These are phyloP conservation scores for Tethya wilhelma DNA, from an alignment of 37 sponge, comb jelly and placozoan genomes.

Conservation along the genomic window DNA sequence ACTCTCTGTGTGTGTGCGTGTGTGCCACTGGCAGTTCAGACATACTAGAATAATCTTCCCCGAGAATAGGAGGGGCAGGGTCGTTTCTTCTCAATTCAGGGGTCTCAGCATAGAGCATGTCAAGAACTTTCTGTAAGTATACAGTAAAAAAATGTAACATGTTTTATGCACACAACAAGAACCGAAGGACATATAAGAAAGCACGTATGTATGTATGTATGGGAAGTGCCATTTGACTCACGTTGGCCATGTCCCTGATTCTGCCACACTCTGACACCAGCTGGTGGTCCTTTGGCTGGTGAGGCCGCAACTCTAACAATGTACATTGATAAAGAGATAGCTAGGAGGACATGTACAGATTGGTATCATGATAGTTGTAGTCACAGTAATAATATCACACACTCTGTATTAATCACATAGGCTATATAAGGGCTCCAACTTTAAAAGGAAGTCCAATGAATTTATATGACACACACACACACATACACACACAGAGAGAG, in stretches of 20 bases:
- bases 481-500: neutral
- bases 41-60: no score
- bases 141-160: neutral
- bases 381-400: no score
- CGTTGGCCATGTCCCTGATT: constrained; percentile 75
- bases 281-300: constrained; percentile 19
- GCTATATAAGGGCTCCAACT: no score
- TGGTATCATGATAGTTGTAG: no score
- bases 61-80: no score
- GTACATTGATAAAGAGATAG: no score
- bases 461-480: no score
- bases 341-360: no score
- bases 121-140: constrained; percentile 65
- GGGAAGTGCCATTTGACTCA: constrained; percentile 16
- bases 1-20: no score
- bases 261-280: constrained; percentile 70
- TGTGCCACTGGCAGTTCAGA: no score
- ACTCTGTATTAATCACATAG: no score
- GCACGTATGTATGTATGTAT: neutral
- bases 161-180: neutral
- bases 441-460: no score
- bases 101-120: constrained; percentile 61
- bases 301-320: constrained; percentile 49
- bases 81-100: constrained; percentile 13
- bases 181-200: constrained; percentile 12